Base-by-base conservation (phyloP, 2,797 vertebrate genomes). In the Lacerta bilineata region DNA sequence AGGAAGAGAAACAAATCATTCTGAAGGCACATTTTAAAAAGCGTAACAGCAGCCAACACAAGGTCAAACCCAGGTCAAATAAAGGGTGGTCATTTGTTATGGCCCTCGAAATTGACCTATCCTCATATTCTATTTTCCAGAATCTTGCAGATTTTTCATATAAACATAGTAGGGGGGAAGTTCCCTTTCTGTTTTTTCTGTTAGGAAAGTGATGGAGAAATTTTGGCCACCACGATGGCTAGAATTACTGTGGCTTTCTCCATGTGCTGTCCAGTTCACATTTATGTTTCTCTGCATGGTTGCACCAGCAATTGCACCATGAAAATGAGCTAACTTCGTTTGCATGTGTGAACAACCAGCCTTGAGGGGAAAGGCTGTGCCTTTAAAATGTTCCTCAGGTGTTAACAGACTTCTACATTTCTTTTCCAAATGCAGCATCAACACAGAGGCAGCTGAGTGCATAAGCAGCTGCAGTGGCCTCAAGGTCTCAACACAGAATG, bases 391-490 rank as follows among this genome's bases (percentile, higher is more conserved):
- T 75, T 55, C 27, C 3, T 8, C 41, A 8, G 55, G 25, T 82
- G 83, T 91, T 91, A 80, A 88, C 87, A 64, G 86, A 1, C 0
- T 4, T 86, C 88, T 43, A 11, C 9, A 1, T 55, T n/a, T 68
- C 11, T 87, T 89, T 80, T 84, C 50, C 55, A 1, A 68, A 84
- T 8, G 20, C 29, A 33, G 36, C 0, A 0, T 2, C 91, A 79
- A 69, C 86, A 85, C 72, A 87, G 87, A 84, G 80, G 88, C 33
- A 89, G 77, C n/a, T 69, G 50, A 76, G 55, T 1, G 0, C 1
- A 0, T 2, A 2, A 91, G 86, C 93, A 94, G 91, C 27, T 76
- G 84, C 1, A 0, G 79, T 13, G 86, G 77, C 2, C 1, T 18
- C 68, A 8, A 6, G 84, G 5, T 93, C 84, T 76, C 72, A 83